Evolutionary conservation across 2,113 vertebrate genomes (phyloP).

Genomic region (Noturus placidus): DNA sequence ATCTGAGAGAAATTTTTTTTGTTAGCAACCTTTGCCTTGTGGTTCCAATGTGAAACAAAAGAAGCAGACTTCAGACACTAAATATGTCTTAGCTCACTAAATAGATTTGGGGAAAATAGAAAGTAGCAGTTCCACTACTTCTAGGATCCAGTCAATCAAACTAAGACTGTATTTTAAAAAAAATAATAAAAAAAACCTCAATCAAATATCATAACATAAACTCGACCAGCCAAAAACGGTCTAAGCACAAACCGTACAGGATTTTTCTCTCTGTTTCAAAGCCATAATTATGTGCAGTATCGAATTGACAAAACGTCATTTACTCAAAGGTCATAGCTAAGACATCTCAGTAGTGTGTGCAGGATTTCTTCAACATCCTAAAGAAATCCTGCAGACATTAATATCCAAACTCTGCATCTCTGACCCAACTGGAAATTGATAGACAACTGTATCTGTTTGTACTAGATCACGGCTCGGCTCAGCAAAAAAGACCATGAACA

Average conservation of each 20-base stretch:
- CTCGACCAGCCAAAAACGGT: background rate
- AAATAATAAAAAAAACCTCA: background rate
- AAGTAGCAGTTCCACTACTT: background rate
- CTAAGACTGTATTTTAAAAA: background rate
- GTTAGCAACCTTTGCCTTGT: background rate
- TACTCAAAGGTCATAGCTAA: background rate
- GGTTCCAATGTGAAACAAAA: background rate
- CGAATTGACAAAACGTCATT: background rate
- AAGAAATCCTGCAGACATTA: slow-evolving; percentile 28
- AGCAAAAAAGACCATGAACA: slow-evolving; percentile 60
- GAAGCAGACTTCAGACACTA: background rate
- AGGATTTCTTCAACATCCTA: background rate
- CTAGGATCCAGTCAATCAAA: background rate
- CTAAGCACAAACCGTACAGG: background rate
- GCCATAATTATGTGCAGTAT: background rate
- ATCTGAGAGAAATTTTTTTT: background rate
- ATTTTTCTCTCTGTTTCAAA: background rate
- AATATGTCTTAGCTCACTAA: background rate
- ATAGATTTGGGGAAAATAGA: background rate
- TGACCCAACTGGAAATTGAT: slow-evolving; percentile 56
- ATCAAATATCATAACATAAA: background rate
- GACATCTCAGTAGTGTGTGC: background rate
- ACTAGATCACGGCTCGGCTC: slow-evolving; percentile 65
- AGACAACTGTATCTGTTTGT: slow-evolving; percentile 51
- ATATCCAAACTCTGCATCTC: slow-evolving; percentile 10